phyloP scores from a whole-genome alignment of 2,113 vertebrate genomes.

The Elephantulus edwardii region DNA sequence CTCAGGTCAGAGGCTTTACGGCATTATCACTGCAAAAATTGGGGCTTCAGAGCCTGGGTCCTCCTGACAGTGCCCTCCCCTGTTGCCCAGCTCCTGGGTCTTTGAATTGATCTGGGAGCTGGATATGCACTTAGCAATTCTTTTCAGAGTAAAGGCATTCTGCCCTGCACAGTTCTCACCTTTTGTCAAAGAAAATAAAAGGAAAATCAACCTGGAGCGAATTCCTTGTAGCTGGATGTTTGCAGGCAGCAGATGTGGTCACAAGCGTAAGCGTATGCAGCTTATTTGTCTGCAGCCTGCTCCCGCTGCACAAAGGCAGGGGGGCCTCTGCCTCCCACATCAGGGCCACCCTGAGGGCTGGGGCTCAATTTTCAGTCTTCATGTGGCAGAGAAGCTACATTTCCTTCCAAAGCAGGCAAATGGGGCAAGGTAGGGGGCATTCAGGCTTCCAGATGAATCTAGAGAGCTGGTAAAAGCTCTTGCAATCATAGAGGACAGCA shows the following conservation, averaged over 20 bases:
- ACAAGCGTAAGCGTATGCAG: neutral
- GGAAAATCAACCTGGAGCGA: slow-evolving; percentile 21
- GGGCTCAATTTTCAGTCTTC: neutral
- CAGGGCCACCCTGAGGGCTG: neutral
- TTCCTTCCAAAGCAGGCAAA: neutral
- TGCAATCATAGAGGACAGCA: neutral
- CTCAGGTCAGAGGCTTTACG: neutral
- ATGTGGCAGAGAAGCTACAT: neutral
- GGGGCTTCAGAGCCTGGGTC: neutral
- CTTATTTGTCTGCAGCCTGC: neutral
- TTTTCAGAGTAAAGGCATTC: slow-evolving; percentile 54
- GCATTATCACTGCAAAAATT: neutral
- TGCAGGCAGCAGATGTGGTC: slow-evolving; percentile 8
- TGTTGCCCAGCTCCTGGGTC: neutral
- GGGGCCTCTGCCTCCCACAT: neutral
- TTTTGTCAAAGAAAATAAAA: slow-evolving; percentile 67
- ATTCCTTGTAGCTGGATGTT: slow-evolving; percentile 18
- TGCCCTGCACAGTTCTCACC: slow-evolving; percentile 4
- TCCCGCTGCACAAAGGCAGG: neutral
- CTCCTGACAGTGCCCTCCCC: neutral
- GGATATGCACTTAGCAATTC: neutral
- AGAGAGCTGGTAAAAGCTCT: neutral
- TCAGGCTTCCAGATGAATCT: neutral
- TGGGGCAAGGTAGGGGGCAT: neutral
- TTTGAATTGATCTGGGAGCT: neutral